Evolutionary conservation across 2,888 invertebrate genomes (phyloP).

Genomic region (Catocala nupta): DNA sequence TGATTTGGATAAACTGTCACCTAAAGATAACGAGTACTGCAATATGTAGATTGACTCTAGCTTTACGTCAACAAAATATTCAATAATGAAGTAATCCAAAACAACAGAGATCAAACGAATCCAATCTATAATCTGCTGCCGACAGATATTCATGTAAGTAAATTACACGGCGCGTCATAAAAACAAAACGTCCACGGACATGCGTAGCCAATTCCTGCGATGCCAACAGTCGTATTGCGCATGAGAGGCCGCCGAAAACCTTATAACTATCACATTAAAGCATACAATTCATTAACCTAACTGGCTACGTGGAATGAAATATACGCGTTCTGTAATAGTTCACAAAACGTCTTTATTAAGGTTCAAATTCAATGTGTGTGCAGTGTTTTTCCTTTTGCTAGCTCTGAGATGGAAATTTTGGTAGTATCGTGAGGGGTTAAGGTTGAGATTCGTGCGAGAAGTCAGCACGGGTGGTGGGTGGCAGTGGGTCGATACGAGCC

Average conservation of each 20-base stretch:
- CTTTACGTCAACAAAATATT: background rate
- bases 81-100: constrained; percentile 10
- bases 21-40: background rate
- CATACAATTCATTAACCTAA: constrained; percentile 75
- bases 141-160: constrained; percentile 45
- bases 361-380: constrained; percentile 72
- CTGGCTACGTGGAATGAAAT: constrained; percentile 54
- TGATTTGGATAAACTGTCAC: background rate
- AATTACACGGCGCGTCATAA: constrained; percentile 62
- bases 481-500: constrained; percentile 79
- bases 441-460: constrained; percentile 73
- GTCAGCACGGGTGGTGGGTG: constrained; percentile 63
- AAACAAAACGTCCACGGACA: constrained; percentile 77
- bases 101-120: constrained; percentile 16
- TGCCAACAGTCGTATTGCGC: constrained; percentile 66
- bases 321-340: constrained; percentile 68
- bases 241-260: constrained; percentile 62
- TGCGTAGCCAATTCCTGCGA: constrained; percentile 78
- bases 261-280: constrained; percentile 75
- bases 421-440: constrained; percentile 63
- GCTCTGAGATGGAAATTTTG: constrained; percentile 52
- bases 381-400: constrained; percentile 40
- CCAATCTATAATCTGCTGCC: constrained; percentile 27
- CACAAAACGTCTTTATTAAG: constrained; percentile 73
- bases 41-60: background rate